A percentile compares a stretch with the other conserved stretches of the same genome.
Conservation (phyloP, 2,888 invertebrate genomes). For the Oscheius sp. region DNA sequence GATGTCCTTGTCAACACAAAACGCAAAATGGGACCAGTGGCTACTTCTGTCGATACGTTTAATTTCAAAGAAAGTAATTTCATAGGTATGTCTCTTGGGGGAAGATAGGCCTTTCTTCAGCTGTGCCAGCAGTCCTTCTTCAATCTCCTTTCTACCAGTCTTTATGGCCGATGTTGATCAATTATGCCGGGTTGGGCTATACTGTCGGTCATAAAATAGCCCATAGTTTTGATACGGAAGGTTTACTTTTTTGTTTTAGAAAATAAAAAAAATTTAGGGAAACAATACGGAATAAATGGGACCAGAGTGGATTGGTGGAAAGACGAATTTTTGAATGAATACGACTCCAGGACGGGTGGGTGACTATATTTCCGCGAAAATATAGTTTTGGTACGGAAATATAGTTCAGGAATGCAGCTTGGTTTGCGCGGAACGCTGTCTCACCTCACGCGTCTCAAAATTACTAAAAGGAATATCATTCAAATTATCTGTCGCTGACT, state of each 20-base stretch:
- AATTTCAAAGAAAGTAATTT: constrained; percentile 6
- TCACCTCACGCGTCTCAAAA: no score
- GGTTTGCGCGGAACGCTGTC: no score
- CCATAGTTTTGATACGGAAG: constrained; percentile 16
- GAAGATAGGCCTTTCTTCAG: no score
- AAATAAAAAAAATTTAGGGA: no score
- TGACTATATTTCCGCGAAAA: no score
- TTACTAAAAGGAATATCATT: no score
- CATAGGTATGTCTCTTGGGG: neutral
- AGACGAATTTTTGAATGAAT: neutral
- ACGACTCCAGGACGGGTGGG: neutral
- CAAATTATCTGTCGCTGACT: no score
- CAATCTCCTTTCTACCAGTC: constrained; percentile 11
- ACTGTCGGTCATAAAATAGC: constrained; percentile 15
- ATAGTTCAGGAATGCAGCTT: no score
- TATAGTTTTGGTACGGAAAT: no score
- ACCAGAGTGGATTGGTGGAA: neutral
- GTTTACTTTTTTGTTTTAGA: no score
- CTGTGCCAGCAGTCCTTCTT: constrained; percentile 8
- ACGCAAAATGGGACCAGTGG: neutral
- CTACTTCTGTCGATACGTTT: neutral
- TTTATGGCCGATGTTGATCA: neutral
- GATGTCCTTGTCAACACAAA: neutral
- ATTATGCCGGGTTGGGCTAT: constrained; percentile 8
- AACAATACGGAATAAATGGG: neutral